Base-by-base conservation (phyloP, 2,797 vertebrate species). In the Poeciliopsis turneri region DNA sequence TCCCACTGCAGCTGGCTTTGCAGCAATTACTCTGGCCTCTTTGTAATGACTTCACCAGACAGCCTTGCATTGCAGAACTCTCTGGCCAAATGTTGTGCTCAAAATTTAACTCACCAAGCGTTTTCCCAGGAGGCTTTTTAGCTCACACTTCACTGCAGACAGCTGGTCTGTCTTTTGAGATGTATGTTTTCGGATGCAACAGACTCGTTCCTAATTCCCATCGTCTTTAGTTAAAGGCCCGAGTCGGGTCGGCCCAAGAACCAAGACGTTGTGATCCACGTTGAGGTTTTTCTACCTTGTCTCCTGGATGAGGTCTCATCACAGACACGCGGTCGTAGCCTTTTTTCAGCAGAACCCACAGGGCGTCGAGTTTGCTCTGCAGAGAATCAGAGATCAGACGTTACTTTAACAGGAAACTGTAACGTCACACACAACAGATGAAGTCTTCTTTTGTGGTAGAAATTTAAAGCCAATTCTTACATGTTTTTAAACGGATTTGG, bases 271-370 rank as follows among this genome's bases (percentile, higher is more conserved):
- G 11, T 70, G 57, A 11, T 53, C 33, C 12, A 15, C 7, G 30
- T 51, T 79, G 33, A 25, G 64, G 23, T 61, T 78, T 76, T n/a
- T n/a, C 88, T 97, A 99, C 98, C 97, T 97, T 99, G 93, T 99
- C 98, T 90, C 98, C 98, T 0, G 98, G 97, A 78, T 98, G 97
- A 25, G 98, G 98, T 79, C 98, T 96, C 98, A 99, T 99, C 75
- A 99, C 96, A 0, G 98, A 99, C 30, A 99, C 98, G 0, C 98
- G 97, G 88, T 98, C 96, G 1, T 99, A 99, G 57, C 97, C 98
- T 92, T 97, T 99, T 90, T 96, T 93, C 88, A 99, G 90, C 68
- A 99, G 92, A 5, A 97, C 96, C 98, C 98, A 99, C 84, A 99
- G 90, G 47, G 98, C 98, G 78, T 99, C 98, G 83, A 99, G 87